Evolutionary conservation across 2,113 vertebrate species (phyloP).

Genomic region (Rhabdomys dilectus): DNA sequence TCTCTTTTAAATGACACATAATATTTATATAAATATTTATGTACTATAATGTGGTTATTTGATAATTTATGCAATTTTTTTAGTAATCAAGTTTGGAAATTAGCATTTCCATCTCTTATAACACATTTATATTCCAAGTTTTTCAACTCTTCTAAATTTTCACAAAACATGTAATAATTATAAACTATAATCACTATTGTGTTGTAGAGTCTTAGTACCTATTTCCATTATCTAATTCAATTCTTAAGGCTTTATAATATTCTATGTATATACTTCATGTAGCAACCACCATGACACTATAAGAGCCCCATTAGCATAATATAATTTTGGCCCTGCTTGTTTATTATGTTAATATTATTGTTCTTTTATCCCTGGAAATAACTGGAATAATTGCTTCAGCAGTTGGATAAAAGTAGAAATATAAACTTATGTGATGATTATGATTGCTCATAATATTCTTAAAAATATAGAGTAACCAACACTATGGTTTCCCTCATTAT

Average conservation of each 20-base stretch:
- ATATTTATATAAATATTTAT: not conserved
- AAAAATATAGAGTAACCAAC: not conserved
- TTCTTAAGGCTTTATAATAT: not conserved
- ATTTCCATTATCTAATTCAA: not conserved
- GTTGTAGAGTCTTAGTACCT: not conserved
- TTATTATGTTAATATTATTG: not conserved
- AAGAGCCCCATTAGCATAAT: not conserved
- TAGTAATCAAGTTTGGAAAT: not conserved
- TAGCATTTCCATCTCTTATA: not conserved
- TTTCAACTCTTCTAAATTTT: not conserved
- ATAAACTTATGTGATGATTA: not conserved
- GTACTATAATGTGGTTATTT: not conserved
- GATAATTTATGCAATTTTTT: not conserved
- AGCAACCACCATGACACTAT: not conserved
- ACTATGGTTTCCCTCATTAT: not conserved
- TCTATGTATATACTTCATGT: not conserved
- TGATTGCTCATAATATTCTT: not conserved
- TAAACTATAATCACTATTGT: not conserved
- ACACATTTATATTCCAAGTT: not conserved
- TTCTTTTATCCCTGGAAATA: not conserved
- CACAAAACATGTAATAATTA: not conserved
- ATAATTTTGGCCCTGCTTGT: not conserved
- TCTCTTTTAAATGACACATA: not conserved
- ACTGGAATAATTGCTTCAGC: not conserved
- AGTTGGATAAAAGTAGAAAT: constrained; percentile 3